phyloP scores from a whole-genome alignment of 2,888 invertebrate genomes.

The Capitulum mitella region DNA sequence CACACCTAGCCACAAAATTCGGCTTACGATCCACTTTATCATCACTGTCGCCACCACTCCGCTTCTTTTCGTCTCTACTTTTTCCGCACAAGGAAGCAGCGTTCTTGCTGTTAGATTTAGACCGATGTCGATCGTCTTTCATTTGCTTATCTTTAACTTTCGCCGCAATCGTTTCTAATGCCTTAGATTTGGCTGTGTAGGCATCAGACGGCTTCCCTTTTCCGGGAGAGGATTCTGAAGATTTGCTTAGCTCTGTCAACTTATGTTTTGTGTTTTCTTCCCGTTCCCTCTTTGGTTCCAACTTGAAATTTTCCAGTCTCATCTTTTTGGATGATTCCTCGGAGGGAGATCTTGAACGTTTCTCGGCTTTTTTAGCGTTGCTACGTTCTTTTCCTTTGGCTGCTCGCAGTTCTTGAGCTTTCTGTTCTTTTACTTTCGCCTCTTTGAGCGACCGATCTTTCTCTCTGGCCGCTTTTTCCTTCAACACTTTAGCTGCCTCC shows the following conservation, averaged over 20 bases:
- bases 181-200: not conserved
- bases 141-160: not conserved
- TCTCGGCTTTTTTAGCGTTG: not conserved
- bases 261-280: not conserved
- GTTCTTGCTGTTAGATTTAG: not conserved
- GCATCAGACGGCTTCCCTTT: not conserved
- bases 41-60: not conserved
- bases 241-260: not conserved
- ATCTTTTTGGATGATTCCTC: not conserved
- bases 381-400: not conserved
- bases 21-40: not conserved
- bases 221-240: not conserved
- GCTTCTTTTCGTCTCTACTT: not conserved
- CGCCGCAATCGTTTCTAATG: not conserved
- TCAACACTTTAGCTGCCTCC: not conserved
- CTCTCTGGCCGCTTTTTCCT: not conserved
- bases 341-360: not conserved
- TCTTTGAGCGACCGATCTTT: not conserved
- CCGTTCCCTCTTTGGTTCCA: not conserved
- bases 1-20: too few species aligned
- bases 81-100: not conserved
- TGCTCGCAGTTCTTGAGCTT: not conserved
- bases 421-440: not conserved
- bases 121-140: not conserved
- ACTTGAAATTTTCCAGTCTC: not conserved